phyloP scores from a whole-genome alignment of 2,797 vertebrate genomes.

The Phrynocephalus guinanensis region DNA sequence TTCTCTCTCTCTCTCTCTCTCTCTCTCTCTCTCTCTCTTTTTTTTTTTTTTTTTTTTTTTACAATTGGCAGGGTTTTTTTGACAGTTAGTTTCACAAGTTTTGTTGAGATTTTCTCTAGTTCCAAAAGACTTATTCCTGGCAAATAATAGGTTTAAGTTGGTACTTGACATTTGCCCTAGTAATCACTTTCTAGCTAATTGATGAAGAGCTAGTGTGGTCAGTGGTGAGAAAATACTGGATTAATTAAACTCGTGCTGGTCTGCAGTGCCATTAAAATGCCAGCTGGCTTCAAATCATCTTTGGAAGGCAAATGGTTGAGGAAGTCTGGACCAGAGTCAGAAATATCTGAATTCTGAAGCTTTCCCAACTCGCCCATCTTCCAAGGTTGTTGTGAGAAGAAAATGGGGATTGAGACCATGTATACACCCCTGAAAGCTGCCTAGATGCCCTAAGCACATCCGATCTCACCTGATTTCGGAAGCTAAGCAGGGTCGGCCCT shows the following conservation, averaged over 20 bases:
- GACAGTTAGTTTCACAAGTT: no score
- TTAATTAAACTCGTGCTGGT: neutral
- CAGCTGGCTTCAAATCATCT: neutral
- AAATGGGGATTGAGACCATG: neutral
- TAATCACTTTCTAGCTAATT: neutral
- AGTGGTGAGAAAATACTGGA: neutral
- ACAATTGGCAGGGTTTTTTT: no score
- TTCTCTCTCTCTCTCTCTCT: no score
- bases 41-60: no score
- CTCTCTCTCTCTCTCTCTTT: no score
- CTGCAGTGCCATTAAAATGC: neutral
- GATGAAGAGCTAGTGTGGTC: neutral
- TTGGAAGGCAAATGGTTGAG: neutral
- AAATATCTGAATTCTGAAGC: neutral
- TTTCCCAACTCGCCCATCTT: neutral
- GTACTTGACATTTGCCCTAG: no score
- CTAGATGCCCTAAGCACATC: no score
- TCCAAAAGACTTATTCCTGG: no score
- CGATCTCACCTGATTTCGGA: no score
- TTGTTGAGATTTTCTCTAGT: no score
- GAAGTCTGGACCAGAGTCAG: neutral
- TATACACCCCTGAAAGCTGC: neutral
- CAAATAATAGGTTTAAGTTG: no score
- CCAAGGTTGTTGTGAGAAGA: neutral
- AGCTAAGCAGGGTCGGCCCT: no score